These are phyloP conservation scores for Muscicapa comitata DNA, from an alignment of 2,797 vertebrate genomes.

Conservation along the genomic window DNA sequence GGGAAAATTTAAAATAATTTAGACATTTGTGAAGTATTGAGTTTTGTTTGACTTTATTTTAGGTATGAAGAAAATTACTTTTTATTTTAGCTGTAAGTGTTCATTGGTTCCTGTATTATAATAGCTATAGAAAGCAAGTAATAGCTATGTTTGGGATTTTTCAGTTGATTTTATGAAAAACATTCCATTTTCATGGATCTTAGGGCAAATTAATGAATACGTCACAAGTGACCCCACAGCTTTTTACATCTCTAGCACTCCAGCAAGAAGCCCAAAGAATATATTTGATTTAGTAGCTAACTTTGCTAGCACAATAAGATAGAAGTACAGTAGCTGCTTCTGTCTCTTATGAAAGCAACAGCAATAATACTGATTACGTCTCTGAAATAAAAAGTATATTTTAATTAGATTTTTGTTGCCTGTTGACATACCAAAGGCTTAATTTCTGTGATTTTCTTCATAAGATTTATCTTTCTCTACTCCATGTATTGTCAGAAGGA, in stretches of 20 bases:
- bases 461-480: background rate
- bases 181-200: background rate
- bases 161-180: background rate
- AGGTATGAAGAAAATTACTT: background rate
- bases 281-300: background rate
- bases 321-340: background rate
- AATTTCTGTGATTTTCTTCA: background rate
- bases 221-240: background rate
- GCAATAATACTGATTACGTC: rapidly evolving
- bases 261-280: background rate
- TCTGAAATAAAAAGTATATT: background rate
- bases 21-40: background rate
- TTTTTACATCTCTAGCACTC: background rate
- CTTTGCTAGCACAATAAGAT: background rate
- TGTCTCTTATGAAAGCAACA: background rate
- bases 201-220: background rate
- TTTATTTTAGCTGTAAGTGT: background rate
- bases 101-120: background rate
- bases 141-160: background rate
- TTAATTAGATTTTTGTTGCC: background rate
- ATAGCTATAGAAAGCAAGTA: background rate
- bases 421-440: background rate
- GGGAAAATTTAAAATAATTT: background rate
- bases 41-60: background rate
- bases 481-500: background rate